These are phyloP conservation scores for Nautilus pompilius DNA, from an alignment of 1,140 invertebrate genomes.

Conservation along the genomic window DNA sequence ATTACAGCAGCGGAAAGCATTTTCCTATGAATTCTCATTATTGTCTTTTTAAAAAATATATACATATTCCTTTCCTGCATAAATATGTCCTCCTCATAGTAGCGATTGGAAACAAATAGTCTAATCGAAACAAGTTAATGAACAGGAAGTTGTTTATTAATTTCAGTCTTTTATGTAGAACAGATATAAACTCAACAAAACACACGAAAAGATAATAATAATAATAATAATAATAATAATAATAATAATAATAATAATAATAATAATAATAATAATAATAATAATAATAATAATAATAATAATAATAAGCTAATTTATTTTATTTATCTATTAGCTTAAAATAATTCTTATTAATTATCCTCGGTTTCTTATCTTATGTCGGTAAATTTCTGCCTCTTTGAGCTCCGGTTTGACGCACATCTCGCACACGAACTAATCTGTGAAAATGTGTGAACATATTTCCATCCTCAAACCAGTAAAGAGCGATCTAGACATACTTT, in stretches of 20 bases:
- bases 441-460: no score
- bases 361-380: background rate
- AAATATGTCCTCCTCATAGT: background rate
- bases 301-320: background rate
- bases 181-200: no score
- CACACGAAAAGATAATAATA: no score
- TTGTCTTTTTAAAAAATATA: background rate
- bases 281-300: slow-evolving; percentile 15
- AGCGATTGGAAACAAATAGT: no score
- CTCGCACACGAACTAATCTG: no score
- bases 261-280: slow-evolving; percentile 8
- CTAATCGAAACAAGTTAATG: slow-evolving; percentile 3
- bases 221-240: slow-evolving; percentile 14
- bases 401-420: no score
- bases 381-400: background rate
- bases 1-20: no score
- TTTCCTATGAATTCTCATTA: no score
- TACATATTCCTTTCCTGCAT: background rate
- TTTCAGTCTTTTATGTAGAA: no score
- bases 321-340: background rate
- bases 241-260: slow-evolving; percentile 11
- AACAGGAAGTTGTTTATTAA: slow-evolving; percentile 10
- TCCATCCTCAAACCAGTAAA: no score
- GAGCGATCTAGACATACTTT: no score
- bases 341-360: background rate